Evolutionary conservation across 2,113 vertebrate genomes (phyloP), one percentile per base, ranked within the genome.

Genomic region (Mesocricetus auratus): DNA sequence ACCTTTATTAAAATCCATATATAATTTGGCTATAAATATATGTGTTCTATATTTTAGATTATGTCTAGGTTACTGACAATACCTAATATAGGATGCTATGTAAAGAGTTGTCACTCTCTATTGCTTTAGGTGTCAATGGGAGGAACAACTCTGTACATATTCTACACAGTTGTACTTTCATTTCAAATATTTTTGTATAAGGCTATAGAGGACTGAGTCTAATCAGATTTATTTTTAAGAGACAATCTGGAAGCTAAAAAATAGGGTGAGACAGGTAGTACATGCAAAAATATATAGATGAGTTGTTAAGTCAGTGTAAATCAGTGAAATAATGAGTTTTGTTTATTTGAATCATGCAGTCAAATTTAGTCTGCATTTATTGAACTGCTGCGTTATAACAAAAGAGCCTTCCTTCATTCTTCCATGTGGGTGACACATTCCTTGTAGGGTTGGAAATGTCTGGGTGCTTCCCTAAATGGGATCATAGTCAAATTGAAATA

Each of bases 241-340:
- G 66, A 79, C 69, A 88, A 58, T 90, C 66, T 96, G 58, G 53
- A 96, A 90, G 96, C 22, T 74, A 89, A 94, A n/a, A 88, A 78
- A 64, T 93, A 33, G 26, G 42, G 4, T 77, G 29, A 88, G 68
- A 83, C 33, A 77, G 64, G 79, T 21, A 86, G 33, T 33, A n/a
- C 45, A 90, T 88, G 79, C 74, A 94, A 96, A 97, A 93, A 45
- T 95, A 91, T 93, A 60, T 87, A 96, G 33, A 95, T 88, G 77
- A 42, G 68, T 75, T 97, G 79, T 95, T 95, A 90, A 92, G 94
- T 60, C 78, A 85, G 36, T 81, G 24, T 86, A 95, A 93, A 94
- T 82, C 78, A 62, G 58, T 81, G 45, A 45, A 69, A 66, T 85
- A 86, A 75, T 75, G 75, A 45, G 39, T 79, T 53, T 82, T 96